Percentiles rank a stretch among this genome's conserved stretches.
Evolutionary conservation across 1,140 invertebrate species (phyloP).

Genomic region (Pemphigus obesinymphae): DNA sequence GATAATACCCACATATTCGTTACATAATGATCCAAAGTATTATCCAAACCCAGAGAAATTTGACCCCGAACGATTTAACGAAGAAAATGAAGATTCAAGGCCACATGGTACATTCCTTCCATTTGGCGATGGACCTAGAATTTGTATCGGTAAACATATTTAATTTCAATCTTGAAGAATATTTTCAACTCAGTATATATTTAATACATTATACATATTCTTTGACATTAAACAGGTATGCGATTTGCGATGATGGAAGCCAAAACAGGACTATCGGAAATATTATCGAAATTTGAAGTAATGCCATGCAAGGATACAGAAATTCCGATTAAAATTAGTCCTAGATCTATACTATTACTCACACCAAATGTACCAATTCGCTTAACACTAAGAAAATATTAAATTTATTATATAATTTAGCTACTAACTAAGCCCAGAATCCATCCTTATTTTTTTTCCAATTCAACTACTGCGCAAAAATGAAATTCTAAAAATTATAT

Average conservation of each 20-base stretch:
- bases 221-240: conserved; percentile 41
- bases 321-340: conserved; percentile 41
- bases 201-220: not conserved
- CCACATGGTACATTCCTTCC: conserved; percentile 59
- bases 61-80: conserved; percentile 57
- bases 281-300: conserved; percentile 43
- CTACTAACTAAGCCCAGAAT: too few species aligned
- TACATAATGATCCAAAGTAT: conserved; percentile 55
- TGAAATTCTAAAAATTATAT: too few species aligned
- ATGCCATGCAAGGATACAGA: conserved; percentile 26
- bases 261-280: conserved; percentile 53
- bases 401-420: too few species aligned
- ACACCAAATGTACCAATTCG: conserved; percentile 42
- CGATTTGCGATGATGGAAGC: conserved; percentile 56
- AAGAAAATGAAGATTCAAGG: conserved; percentile 51
- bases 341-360: conserved; percentile 33
- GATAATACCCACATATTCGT: conserved; percentile 58
- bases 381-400: conserved; percentile 15
- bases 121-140: conserved; percentile 71
- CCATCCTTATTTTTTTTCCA: too few species aligned
- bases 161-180: not conserved
- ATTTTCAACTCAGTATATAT: not conserved
- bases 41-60: conserved; percentile 58
- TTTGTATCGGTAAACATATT: conserved; percentile 63
- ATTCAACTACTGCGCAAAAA: too few species aligned